Percentiles rank a stretch among this genome's conserved stretches.
phyloP scores from a whole-genome alignment of 2,113 vertebrate species.

The Mustela nigripes region DNA sequence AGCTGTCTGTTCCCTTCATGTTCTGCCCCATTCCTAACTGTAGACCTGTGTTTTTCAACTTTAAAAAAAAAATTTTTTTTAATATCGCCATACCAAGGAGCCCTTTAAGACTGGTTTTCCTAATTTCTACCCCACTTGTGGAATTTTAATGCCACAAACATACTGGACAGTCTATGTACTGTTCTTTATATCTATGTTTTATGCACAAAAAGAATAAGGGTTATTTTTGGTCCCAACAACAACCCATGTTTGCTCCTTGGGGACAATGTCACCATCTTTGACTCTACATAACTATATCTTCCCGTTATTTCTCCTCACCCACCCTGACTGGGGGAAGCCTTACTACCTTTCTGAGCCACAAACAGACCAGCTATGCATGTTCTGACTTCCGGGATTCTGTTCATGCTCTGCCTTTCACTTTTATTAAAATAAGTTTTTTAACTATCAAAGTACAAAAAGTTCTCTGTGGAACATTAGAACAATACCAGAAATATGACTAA shows the following conservation, averaged over 20 bases:
- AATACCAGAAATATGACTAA: background rate
- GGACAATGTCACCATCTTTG: background rate
- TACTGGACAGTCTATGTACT: background rate
- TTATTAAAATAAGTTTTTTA: background rate
- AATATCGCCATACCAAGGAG: background rate
- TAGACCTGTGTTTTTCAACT: background rate
- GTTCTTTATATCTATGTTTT: background rate
- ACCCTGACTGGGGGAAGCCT: too few relatives aligned
- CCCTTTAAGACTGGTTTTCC: background rate
- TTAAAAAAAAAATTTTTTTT: accelerated
- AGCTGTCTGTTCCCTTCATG: background rate
- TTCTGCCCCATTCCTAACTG: background rate
- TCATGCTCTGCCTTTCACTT: background rate
- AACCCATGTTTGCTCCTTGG: background rate
- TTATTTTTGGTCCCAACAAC: background rate
- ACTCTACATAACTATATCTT: background rate
- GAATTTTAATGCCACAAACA: background rate
- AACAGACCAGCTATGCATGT: accelerated
- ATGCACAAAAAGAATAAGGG: background rate
- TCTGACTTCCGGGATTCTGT: background rate
- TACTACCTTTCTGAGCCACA: background rate
- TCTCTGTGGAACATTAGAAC: background rate
- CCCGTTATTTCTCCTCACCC: accelerated
- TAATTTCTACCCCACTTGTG: background rate
- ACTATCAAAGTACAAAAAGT: background rate